Percentiles rank a stretch among this genome's conserved stretches.
Conservation (phyloP, 2,888 invertebrate species). For the Melieria omissa region DNA sequence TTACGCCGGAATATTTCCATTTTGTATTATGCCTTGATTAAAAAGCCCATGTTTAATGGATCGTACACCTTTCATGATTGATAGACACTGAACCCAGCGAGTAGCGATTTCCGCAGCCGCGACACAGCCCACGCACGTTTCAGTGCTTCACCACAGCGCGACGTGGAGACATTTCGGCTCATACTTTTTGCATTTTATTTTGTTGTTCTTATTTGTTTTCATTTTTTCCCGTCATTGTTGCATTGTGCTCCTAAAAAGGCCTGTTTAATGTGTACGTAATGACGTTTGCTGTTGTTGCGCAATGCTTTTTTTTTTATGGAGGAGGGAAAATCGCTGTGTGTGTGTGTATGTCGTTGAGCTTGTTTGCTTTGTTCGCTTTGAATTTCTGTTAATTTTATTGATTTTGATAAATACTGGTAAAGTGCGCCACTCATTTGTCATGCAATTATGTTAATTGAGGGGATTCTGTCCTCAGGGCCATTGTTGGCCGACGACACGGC, state of each 20-base stretch:
- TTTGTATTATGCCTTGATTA: conserved; percentile 34
- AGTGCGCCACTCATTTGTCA: conserved; percentile 29
- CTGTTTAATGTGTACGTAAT: conserved; percentile 24
- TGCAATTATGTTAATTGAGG: conserved; percentile 37
- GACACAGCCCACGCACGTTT: neutral
- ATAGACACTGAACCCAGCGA: conserved; percentile 29
- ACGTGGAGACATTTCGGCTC: neutral
- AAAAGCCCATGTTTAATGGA: conserved; percentile 40
- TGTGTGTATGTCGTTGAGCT: neutral
- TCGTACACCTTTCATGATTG: conserved; percentile 40
- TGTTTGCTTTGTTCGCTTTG: neutral
- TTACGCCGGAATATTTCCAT: conserved; percentile 5
- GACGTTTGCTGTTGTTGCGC: conserved; percentile 2
- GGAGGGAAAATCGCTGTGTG: neutral
- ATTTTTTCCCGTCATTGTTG: neutral
- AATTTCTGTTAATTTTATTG: conserved; percentile 22
- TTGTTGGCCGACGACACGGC: neutral
- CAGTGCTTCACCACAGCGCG: neutral
- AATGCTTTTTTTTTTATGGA: neutral
- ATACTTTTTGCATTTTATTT: neutral
- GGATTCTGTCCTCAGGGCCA: conserved; percentile 7
- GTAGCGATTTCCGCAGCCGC: neutral
- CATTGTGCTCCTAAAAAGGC: neutral
- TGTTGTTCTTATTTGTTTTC: neutral
- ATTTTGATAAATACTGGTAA: conserved; percentile 32